phyloP scores from a whole-genome alignment of 64 coral and sea anemone genomes.

The Porites lutea region DNA sequence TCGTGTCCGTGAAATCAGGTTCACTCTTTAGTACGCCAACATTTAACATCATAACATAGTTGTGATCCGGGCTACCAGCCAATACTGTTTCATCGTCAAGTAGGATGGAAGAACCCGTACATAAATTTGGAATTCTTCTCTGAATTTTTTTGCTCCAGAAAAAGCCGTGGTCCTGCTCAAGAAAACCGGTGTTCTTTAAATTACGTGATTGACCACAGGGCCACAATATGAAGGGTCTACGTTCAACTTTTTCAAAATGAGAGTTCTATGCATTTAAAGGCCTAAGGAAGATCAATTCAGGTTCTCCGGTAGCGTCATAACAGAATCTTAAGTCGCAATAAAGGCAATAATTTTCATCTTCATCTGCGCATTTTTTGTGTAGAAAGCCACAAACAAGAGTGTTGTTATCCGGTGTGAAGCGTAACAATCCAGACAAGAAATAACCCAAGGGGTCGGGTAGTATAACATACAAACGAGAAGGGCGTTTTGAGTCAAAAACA shows the following conservation, averaged over 20 bases:
- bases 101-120: background rate
- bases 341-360: no score
- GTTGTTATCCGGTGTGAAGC: background rate
- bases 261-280: no score
- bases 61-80: background rate
- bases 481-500: no score
- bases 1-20: background rate
- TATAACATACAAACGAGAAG: no score
- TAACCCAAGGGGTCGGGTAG: no score
- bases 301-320: no score
- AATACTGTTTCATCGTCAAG: background rate
- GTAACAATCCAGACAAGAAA: no score
- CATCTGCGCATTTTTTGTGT: no score
- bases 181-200: background rate
- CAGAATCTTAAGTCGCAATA: no score
- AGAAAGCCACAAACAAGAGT: constrained; percentile 4
- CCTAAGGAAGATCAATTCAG: no score
- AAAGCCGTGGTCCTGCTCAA: background rate
- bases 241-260: no score
- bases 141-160: background rate
- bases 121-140: background rate
- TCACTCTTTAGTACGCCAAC: no score
- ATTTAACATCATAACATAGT: background rate
- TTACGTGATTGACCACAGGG: background rate
- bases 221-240: background rate